Percentiles rank a stretch among this genome's conserved stretches.
Evolutionary conservation across 1,140 invertebrate genomes (phyloP).

Genomic region (Hyles euphorbiae): DNA sequence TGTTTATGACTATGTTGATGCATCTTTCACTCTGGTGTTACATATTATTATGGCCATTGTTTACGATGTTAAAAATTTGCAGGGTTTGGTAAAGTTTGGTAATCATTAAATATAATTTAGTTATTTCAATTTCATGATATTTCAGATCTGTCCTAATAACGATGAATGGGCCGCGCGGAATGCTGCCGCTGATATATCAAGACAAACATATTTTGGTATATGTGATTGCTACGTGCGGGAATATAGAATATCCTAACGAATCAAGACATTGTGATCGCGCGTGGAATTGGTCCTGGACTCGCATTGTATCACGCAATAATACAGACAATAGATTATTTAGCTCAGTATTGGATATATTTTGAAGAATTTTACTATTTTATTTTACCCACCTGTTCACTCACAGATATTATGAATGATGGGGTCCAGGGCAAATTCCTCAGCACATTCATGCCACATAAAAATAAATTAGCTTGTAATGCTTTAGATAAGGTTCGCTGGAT

Average conservation of each 20-base stretch:
- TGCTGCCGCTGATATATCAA: constrained; percentile 63
- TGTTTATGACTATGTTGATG: no score
- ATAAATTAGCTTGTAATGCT: constrained; percentile 73
- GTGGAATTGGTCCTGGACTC: constrained; percentile 48
- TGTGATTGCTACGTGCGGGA: constrained; percentile 68
- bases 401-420: neutral
- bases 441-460: constrained; percentile 68
- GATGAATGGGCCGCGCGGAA: constrained; percentile 29
- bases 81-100: neutral
- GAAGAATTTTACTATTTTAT: neutral
- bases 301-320: constrained; percentile 28
- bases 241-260: constrained; percentile 53
- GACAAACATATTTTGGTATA: constrained; percentile 74
- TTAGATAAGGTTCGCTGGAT: constrained; percentile 73
- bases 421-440: constrained; percentile 40
- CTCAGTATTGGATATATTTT: constrained; percentile 3
- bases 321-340: constrained; percentile 4
- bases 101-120: constrained; percentile 4
- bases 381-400: neutral
- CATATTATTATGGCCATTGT: no score
- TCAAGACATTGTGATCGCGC: constrained; percentile 59
- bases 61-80: no score
- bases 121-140: constrained; percentile 22
- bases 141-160: constrained; percentile 71
- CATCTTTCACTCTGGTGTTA: no score